Evolutionary conservation across 30 jellyfish, hydroid and myxozoan genomes (phyloP).

Genomic region (Cassiopea xamachana): DNA sequence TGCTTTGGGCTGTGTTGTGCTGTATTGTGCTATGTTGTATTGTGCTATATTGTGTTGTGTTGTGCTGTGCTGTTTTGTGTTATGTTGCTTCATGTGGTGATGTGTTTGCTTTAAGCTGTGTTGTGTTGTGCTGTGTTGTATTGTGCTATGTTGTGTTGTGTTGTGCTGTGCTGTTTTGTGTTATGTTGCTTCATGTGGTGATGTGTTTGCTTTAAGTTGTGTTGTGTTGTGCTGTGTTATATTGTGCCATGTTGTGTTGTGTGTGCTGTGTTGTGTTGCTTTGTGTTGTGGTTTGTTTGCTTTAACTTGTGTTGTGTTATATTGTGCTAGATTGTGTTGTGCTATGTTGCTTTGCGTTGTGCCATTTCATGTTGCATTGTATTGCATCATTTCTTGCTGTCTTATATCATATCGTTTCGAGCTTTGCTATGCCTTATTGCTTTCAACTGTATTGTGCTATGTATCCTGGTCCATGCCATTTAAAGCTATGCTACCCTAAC

Average conservation of each 20-base stretch:
- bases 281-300: background rate
- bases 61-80: background rate
- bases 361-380: background rate
- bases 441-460: background rate
- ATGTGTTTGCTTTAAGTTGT: background rate
- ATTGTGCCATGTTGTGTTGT: background rate
- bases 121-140: background rate
- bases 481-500: too few relatives aligned
- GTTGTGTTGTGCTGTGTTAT: background rate
- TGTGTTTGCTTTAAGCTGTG: background rate
- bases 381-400: background rate
- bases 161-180: background rate
- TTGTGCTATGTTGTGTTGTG: background rate
- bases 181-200: background rate
- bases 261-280: background rate
- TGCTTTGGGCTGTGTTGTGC: background rate
- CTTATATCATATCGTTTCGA: background rate
- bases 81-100: background rate
- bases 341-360: background rate
- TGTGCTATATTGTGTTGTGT: background rate
- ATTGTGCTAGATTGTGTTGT: background rate
- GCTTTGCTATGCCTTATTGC: background rate
- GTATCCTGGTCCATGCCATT: background rate
- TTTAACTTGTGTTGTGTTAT: background rate
- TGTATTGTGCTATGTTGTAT: background rate